Base-by-base conservation (phyloP, 2,797 vertebrate species). In the Eulemur albifrons region DNA sequence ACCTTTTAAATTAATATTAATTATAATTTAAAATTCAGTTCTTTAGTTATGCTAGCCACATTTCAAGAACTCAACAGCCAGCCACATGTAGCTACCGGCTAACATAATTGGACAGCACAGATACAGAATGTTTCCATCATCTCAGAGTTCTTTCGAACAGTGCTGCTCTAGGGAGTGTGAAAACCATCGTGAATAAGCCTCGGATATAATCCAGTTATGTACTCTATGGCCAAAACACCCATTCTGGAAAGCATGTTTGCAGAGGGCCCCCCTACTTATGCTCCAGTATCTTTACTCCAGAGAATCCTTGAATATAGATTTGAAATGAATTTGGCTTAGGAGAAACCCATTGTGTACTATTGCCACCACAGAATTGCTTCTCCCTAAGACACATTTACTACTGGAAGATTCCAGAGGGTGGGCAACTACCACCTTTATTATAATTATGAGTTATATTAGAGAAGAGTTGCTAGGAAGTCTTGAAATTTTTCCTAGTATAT, bases 1-100 rank as follows among this genome's bases (percentile, higher is more conserved):
- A 35, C n/a, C 14, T 79, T 93, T 93, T 92, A 86, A 72, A 43
- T 86, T 90, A 45, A 75, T 86, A 70, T 50, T 52, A 67, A 57
- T 80, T 84, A 59, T 95, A 95, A 38, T 81, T 67, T 27, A 90
- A 59, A 86, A n/a, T 30, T 77, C 11, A 43, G 18, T 77, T 92
- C n/a, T 80, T 83, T 7, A 32, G 4, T 94, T 88, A n/a, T 5
- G 63, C 48, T 75, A 79, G 54, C 43, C 30, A 15, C 23, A 27
- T 73, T 54, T 73, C 6, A 86, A 52, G 82, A 94, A 11, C 21
- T 93, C 45, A 81, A 15, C 48, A 87, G 70, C 70, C 43, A 87
- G 70, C 75, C 38, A 38, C 32, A 20, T n/a, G 18, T 67, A 40
- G 52, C 32, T 88, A 80, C 63, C 57, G 80, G 73, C 45, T 93